A percentile compares a stretch with the other conserved stretches of the same genome.
phyloP scores from a whole-genome alignment of 2,113 vertebrate genomes.

The Balaeniceps rex region DNA sequence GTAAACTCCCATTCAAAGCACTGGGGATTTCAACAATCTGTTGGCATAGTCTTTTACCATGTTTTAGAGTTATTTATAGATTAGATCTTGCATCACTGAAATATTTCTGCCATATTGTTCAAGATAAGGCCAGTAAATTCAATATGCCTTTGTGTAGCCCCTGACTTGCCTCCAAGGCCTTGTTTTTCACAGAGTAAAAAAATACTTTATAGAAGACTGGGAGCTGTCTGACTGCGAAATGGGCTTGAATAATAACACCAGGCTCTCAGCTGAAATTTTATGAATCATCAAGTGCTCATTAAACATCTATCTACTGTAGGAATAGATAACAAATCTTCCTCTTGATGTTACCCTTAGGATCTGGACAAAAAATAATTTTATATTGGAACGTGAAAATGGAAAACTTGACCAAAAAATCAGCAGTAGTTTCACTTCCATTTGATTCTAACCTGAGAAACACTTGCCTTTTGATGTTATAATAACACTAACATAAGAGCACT shows the following conservation, averaged over 20 bases:
- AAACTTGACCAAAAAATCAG: not conserved
- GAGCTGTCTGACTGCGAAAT: not conserved
- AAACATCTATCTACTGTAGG: not conserved
- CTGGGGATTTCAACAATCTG: constrained; percentile 40
- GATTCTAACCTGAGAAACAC: not conserved
- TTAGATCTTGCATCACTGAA: constrained; percentile 19
- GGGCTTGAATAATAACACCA: constrained; percentile 3
- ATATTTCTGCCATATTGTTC: constrained; percentile 43
- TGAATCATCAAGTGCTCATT: not conserved
- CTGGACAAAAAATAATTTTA: not conserved
- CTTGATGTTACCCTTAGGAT: constrained; percentile 13
- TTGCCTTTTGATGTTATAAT: not conserved
- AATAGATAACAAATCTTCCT: not conserved
- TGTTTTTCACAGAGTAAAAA: constrained; percentile 40
- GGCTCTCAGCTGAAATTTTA: constrained; percentile 1
- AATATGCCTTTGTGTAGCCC: not conserved
- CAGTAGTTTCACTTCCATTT: not conserved
- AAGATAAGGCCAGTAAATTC: constrained; percentile 40
- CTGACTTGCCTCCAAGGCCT: constrained; percentile 34
- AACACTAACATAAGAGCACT: not conserved
- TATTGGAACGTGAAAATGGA: not conserved
- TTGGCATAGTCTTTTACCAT: not conserved
- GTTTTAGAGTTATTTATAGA: constrained; percentile 24
- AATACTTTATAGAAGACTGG: constrained; percentile 7
- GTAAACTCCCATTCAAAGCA: constrained; percentile 30